Evolutionary conservation across 1,140 invertebrate genomes (phyloP), one percentile per base, ranked within the genome.

Genomic region (Drosophila pachea): DNA sequence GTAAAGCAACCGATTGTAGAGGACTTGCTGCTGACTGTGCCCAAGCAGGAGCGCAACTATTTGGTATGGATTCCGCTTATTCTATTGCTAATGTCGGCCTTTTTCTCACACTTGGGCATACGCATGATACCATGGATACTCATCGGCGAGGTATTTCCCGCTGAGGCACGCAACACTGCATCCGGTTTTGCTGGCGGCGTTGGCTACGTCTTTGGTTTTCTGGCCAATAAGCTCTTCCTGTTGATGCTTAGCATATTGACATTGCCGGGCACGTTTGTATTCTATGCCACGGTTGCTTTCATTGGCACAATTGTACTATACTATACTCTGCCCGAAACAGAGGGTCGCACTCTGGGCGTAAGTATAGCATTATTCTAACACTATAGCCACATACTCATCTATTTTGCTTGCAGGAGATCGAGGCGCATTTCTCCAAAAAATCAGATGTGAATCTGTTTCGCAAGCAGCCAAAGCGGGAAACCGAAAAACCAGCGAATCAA

Each of bases 81-180:
- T 0, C 90, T 94, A 0, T 87, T 96, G 14, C 91, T 95, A 48
- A 74, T 91, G 2, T 89, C 93, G 1, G 94, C 94, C 1, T 93
- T 95, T 67, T 89, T 94, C 11, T 92, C 93, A 0, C 94, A 95
- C 68, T 88, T 92, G 3, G 93, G 94, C 0, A 94, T 95, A 12
- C 89, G 94, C 49, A 88, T 94, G 32, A 76, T 96, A 4, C 94
- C 94, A 6, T 96, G 94, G 94, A 92, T 96, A 45, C 90, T 96
- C 3, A 93, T 94, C 35, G 94, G 94, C 16, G 94, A 95, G 88
- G 93, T 94, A 59, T 94, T 92, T 75, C 91, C 92, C 12, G 91
- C 92, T 0, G 90, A 94, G 72, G 93, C 94, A 2, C 89, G 94
- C 42, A 92, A 93, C 4, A 91, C 91, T 2, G 94, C 93, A 0